These are phyloP conservation scores for Bursaphelenchus okinawaensis DNA, from an alignment of 2,888 invertebrate species.

Conservation along the genomic window DNA sequence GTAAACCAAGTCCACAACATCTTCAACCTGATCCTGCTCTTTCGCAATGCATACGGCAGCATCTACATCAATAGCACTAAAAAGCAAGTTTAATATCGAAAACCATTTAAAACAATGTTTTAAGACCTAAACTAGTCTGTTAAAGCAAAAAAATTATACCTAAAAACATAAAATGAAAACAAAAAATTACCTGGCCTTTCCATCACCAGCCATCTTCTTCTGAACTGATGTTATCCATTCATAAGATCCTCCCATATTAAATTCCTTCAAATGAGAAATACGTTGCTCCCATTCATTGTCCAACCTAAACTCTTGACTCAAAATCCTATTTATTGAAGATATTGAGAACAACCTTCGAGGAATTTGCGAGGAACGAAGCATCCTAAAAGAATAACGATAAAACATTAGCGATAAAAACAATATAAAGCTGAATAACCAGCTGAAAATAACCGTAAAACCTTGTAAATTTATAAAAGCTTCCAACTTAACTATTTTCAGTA, in stretches of 20 bases:
- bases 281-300: slow-evolving; percentile 30
- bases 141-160: too few species aligned
- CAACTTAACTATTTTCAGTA: too few species aligned
- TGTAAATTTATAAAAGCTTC: too few species aligned
- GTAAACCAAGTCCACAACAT: slow-evolving; percentile 46
- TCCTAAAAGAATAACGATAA: too few species aligned
- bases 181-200: slow-evolving; percentile 38
- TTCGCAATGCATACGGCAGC: slow-evolving; percentile 48
- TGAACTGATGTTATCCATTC: slow-evolving; percentile 55
- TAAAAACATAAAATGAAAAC: background rate
- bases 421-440: too few species aligned
- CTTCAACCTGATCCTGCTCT: slow-evolving; percentile 50
- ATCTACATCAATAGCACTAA: slow-evolving; percentile 54
- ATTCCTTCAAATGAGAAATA: slow-evolving; percentile 34
- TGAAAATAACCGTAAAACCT: too few species aligned
- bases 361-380: background rate
- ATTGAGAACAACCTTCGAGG: background rate
- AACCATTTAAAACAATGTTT: background rate
- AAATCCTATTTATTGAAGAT: background rate
- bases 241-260: slow-evolving; percentile 47
- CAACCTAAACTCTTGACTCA: slow-evolving; percentile 23
- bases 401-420: too few species aligned
- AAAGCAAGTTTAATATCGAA: slow-evolving; percentile 14
- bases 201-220: slow-evolving; percentile 53
- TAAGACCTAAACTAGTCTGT: too few species aligned